A percentile compares a stretch with the other conserved stretches of the same genome.
These are phyloP conservation scores for Babylonia areolata DNA, from an alignment of 1,140 invertebrate genomes.

Conservation along the genomic window DNA sequence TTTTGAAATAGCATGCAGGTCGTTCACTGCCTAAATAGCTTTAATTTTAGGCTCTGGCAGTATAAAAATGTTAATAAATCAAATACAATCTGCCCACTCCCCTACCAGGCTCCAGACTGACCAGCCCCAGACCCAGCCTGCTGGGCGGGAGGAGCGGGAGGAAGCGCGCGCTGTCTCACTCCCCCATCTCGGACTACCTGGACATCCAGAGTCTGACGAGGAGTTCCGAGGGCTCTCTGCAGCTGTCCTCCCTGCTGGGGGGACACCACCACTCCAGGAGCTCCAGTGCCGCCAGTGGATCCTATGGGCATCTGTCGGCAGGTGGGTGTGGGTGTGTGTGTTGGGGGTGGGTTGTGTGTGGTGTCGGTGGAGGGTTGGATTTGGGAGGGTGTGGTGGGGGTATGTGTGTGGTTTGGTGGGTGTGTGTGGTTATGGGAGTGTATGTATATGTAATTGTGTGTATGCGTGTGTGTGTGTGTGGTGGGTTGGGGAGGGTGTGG, in stretches of 20 bases:
- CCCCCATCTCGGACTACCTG: constrained; percentile 92
- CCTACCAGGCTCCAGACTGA: constrained; percentile 84
- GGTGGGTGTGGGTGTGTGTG: constrained; percentile 77
- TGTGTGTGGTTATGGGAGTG: too few species aligned
- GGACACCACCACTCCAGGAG: constrained; percentile 83
- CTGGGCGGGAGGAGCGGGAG: constrained; percentile 74
- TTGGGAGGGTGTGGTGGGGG: too few species aligned
- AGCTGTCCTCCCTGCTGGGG: constrained; percentile 86
- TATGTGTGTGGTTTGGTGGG: too few species aligned
- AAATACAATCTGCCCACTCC: too few species aligned
- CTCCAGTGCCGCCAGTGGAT: constrained; percentile 91
- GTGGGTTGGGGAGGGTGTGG: too few species aligned
- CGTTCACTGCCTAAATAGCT: too few species aligned
- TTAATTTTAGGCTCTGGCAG: too few species aligned
- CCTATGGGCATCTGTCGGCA: constrained; percentile 95
- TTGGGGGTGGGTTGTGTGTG: neutral
- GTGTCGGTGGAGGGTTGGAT: too few species aligned
- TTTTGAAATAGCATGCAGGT: too few species aligned
- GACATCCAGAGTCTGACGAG: constrained; percentile 97
- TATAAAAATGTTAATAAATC: too few species aligned
- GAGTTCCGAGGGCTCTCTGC: constrained; percentile 95
- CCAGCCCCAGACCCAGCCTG: constrained; percentile 73
- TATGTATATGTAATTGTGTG: too few species aligned
- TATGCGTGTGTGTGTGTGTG: too few species aligned
- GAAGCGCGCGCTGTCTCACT: constrained; percentile 94